A percentile compares a stretch with the other conserved stretches of the same genome.
Evolutionary conservation across 2,888 invertebrate species (phyloP).

Genomic region (Blomia tropicalis): DNA sequence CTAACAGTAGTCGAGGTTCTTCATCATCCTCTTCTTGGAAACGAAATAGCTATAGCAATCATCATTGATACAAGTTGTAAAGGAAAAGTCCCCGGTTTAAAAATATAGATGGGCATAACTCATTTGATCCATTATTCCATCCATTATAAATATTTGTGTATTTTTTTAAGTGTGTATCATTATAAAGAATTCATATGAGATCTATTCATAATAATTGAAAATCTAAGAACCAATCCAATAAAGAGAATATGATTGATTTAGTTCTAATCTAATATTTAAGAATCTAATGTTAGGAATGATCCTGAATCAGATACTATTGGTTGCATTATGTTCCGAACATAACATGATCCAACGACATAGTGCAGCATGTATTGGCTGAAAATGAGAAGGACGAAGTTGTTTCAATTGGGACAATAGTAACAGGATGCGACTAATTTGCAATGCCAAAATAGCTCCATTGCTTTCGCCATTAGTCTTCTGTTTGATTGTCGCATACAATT

Average conservation of each 20-base stretch:
- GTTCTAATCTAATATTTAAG: too few relatives aligned
- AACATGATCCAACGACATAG: slow-evolving; percentile 12
- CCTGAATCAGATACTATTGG: too few relatives aligned
- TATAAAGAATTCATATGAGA: too few relatives aligned
- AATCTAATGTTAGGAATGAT: too few relatives aligned
- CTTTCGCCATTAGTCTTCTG: slow-evolving; percentile 39
- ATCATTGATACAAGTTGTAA: not conserved
- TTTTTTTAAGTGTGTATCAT: too few relatives aligned
- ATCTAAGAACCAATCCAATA: not conserved
- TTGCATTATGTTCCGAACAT: too few relatives aligned
- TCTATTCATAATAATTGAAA: not conserved
- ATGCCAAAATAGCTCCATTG: slow-evolving; percentile 27
- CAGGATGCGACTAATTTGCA: slow-evolving; percentile 55
- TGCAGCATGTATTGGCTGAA: slow-evolving; percentile 22
- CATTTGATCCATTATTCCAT: too few relatives aligned
- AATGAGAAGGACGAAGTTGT: slow-evolving; percentile 24
- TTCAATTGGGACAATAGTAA: slow-evolving; percentile 50
- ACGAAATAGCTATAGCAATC: slow-evolving; percentile 8
- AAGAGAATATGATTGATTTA: not conserved
- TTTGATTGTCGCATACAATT: slow-evolving; percentile 47
- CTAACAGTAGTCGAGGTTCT: not conserved
- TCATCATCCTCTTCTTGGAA: too few relatives aligned
- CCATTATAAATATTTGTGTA: too few relatives aligned
- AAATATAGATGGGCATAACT: not conserved
- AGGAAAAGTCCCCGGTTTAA: not conserved